A percentile compares a stretch with the other conserved stretches of the same genome.
Evolutionary conservation across 2,113 vertebrate genomes (phyloP).

Genomic region (Eulemur rufifrons): DNA sequence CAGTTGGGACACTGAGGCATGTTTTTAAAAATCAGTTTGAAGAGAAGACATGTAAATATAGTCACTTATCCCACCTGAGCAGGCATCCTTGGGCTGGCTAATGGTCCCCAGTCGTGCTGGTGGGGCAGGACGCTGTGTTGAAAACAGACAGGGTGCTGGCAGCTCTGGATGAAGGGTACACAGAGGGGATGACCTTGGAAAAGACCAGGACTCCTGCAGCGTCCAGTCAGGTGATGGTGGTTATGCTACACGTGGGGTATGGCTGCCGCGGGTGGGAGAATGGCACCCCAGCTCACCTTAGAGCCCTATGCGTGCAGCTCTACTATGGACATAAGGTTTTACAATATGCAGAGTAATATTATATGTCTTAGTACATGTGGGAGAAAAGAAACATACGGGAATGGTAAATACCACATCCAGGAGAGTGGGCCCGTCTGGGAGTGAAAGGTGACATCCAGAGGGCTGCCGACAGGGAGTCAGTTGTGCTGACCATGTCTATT

Average conservation of each 20-base stretch:
- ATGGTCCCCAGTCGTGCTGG: not conserved
- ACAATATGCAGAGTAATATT: not conserved
- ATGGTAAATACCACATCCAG: not conserved
- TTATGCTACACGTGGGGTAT: not conserved
- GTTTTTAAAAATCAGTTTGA: not conserved
- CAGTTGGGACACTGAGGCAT: not conserved
- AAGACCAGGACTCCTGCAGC: not conserved
- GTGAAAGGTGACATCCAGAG: not conserved
- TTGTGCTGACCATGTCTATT: not conserved
- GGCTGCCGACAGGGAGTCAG: not conserved
- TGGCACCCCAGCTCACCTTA: not conserved
- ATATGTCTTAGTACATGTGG: not conserved
- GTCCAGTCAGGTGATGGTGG: not conserved
- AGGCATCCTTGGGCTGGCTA: not conserved
- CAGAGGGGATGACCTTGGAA: not conserved
- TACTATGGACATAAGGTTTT: not conserved
- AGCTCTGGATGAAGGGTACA: not conserved
- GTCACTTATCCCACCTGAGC: not conserved
- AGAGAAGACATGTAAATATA: not conserved
- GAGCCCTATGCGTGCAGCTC: not conserved
- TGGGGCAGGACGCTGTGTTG: accelerated
- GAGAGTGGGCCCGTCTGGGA: not conserved
- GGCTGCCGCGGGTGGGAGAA: not conserved
- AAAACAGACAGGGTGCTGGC: not conserved
- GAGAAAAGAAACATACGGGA: not conserved